Evolutionary conservation across 2,113 vertebrate genomes (phyloP).

Genomic region (Neotragus moschatus): DNA sequence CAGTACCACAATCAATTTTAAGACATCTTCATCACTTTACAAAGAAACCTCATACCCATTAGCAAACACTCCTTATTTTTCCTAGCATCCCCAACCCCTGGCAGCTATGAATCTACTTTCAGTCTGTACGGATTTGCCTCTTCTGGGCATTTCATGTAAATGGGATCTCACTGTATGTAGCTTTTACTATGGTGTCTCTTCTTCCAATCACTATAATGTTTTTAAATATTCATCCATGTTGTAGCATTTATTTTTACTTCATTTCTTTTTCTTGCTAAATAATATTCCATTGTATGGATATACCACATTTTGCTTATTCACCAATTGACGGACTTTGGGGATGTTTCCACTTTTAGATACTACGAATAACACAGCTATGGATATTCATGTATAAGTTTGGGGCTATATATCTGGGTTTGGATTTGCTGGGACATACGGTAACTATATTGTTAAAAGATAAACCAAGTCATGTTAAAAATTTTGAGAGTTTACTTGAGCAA

Average conservation of each 20-base stretch:
- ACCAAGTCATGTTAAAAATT: neutral
- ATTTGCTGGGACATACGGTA: neutral
- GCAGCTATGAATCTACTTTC: neutral
- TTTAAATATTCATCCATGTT: neutral
- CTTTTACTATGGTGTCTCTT: neutral
- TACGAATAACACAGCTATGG: neutral
- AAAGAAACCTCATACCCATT: neutral
- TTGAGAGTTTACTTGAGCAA: neutral
- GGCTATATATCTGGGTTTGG: neutral
- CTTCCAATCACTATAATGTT: neutral
- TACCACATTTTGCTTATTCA: neutral
- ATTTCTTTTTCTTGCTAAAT: neutral
- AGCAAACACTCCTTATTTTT: neutral
- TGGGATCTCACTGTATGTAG: neutral
- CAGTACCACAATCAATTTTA: neutral
- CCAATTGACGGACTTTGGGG: neutral
- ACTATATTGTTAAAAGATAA: neutral
- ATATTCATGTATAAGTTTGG: neutral
- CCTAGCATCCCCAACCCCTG: neutral
- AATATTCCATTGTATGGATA: neutral
- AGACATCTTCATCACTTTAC: neutral
- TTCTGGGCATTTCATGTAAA: neutral
- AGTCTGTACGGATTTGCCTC: accelerated
- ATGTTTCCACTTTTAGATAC: neutral
- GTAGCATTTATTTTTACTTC: neutral